Evolutionary conservation across 1,140 invertebrate species (phyloP).

Genomic region (Drosophila truncata): DNA sequence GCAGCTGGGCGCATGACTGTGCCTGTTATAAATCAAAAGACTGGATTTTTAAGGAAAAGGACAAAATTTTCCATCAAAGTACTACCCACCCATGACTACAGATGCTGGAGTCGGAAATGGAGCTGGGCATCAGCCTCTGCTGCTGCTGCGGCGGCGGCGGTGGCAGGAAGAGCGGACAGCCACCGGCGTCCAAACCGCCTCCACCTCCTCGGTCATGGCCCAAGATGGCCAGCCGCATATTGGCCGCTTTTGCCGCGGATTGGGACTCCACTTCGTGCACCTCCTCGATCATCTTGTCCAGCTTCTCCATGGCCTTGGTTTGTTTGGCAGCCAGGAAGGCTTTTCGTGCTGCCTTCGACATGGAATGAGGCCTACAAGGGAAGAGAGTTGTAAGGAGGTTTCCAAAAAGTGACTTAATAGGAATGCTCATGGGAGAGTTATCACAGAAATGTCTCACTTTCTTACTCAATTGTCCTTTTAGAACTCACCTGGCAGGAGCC

Average conservation of each 20-base stretch:
- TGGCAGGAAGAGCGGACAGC: conserved; percentile 76
- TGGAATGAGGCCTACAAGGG: conserved; percentile 61
- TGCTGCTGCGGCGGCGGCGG: conserved; percentile 58
- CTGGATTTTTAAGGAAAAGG: not conserved
- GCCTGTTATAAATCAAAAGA: conserved; percentile 19
- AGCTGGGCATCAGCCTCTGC: conserved; percentile 64
- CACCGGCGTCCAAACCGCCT: conserved; percentile 56
- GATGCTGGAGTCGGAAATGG: conserved; percentile 80
- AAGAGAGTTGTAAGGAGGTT: too few relatives aligned
- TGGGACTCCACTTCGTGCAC: conserved; percentile 79
- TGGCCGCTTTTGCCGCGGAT: conserved; percentile 56
- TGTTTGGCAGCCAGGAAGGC: conserved; percentile 82
- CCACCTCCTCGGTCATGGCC: conserved; percentile 55
- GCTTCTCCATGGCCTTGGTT: conserved; percentile 82
- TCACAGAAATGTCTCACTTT: not conserved
- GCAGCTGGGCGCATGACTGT: conserved; percentile 71
- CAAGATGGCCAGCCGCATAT: conserved; percentile 56
- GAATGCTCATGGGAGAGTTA: not conserved
- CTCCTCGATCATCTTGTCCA: conserved; percentile 85
- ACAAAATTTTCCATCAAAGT: not conserved
- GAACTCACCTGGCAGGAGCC: conserved; percentile 63
- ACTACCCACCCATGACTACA: conserved; percentile 76
- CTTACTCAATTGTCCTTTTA: not conserved
- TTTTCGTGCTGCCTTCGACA: conserved; percentile 81
- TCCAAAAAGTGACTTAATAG: not conserved